Conservation (phyloP, 2,888 invertebrate species). For the Odontothrips loti region DNA sequence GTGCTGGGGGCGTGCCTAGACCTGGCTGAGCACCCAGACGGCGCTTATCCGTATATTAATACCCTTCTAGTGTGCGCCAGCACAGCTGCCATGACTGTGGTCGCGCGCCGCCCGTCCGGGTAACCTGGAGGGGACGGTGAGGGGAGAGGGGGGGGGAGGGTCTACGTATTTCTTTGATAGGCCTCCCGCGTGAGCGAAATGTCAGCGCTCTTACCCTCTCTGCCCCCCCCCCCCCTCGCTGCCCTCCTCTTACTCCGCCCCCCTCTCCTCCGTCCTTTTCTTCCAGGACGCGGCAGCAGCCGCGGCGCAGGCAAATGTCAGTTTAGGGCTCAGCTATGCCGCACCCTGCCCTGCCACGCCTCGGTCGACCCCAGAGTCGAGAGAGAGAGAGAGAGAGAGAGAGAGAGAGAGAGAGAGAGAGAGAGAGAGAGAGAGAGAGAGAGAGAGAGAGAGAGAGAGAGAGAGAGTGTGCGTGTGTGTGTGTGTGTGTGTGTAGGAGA, state of each 20-base stretch:
- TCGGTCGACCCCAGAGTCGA: not conserved
- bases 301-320: not conserved
- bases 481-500: no score
- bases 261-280: not conserved
- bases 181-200: not conserved
- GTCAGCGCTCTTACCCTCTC: not conserved
- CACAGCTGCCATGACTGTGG: not conserved
- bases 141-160: not conserved
- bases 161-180: no score
- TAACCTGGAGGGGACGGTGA: not conserved
- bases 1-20: no score
- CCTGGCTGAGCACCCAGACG: no score
- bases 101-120: no score
- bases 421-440: no score
- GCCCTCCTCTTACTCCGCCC: not conserved
- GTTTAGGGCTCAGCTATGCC: not conserved
- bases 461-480: no score
- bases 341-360: not conserved
- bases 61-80: not conserved
- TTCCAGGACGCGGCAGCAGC: not conserved
- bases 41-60: conserved; percentile 9
- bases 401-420: no score
- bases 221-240: not conserved
- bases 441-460: no score
- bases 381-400: no score